Evolutionary conservation across 1,140 invertebrate genomes (phyloP), one percentile per base, ranked within the genome.

Genomic region (Aphaenogaster floridana): DNA sequence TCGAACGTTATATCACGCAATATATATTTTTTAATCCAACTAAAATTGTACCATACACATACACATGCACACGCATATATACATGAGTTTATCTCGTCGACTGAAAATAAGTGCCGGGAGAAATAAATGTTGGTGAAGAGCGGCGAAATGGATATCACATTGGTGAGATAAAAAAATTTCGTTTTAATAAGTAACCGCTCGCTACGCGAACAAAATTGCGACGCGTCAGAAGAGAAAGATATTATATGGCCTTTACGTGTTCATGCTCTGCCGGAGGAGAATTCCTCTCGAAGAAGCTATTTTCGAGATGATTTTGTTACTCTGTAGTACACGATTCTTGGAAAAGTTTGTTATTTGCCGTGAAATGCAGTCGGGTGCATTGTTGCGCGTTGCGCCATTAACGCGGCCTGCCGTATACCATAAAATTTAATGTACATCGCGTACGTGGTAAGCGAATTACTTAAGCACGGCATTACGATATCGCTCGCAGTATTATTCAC

Each of bases 391-490:
- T 57, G 54, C 34, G n/a, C 28, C 39, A 63, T 84, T 84, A 84
- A 45, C 42, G 5, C 11, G 54, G 28, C 36, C 59, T 76, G 54
- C 4, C 42, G 42, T 83, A 71, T 72, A 76, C 17, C 28, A 61
- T 76, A 76, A 84, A 84, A 84, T 61, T 84, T 84, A 84, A 74
- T 61, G 80, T 48, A n/a, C 28, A 74, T 83, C 52, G 28, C 50
- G 68, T 48, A 59, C 52, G 11, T 21, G n/a, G 17, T 48, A 52
- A 76, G 69, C 42, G 54, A 84, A 84, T 74, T 84, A 84, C 54
- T 76, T 74, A 76, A 63, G 28, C 45, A 1, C 42, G 28, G 13
- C 54, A 63, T 84, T 45, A 54, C 42, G 54, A 84, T 84, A 74
- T 13, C 39, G 54, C 36, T 13, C 21, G 69, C 34, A 61, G n/a